phyloP scores from a whole-genome alignment of 2,888 invertebrate species.

The Petrolisthes cinctipes region DNA sequence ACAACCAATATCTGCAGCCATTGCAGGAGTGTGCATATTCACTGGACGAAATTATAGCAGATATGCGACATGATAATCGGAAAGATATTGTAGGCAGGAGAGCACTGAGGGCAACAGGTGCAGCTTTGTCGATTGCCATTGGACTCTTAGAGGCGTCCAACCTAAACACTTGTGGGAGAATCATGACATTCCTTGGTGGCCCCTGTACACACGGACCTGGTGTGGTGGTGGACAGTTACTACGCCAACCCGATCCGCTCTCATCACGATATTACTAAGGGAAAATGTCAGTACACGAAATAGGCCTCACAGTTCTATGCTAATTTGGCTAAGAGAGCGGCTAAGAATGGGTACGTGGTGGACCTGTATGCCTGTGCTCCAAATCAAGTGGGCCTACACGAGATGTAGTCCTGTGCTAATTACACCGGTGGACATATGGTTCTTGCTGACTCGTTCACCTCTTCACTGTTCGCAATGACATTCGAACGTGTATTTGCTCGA shows the following conservation, averaged over 20 bases:
- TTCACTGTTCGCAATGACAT: slow-evolving; percentile 98
- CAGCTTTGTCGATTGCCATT: slow-evolving; percentile 97
- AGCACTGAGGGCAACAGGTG: slow-evolving; percentile 92
- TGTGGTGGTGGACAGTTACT: slow-evolving; percentile 96
- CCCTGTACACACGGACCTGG: slow-evolving; percentile 98
- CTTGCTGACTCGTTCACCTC: slow-evolving; percentile 99
- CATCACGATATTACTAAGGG: slow-evolving; percentile 98
- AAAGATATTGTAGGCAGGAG: slow-evolving; percentile 95
- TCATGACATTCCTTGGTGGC: slow-evolving; percentile 97
- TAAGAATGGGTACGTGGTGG: slow-evolving; percentile 95
- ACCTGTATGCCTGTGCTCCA: slow-evolving; percentile 97
- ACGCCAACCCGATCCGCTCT: slow-evolving; percentile 95
- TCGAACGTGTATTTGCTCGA: slow-evolving; percentile 95
- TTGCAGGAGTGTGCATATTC: slow-evolving; percentile 95
- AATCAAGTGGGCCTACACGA: slow-evolving; percentile 99
- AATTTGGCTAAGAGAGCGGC: slow-evolving; percentile 89
- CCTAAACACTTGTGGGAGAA: slow-evolving; percentile 94
- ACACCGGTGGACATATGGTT: slow-evolving; percentile 98
- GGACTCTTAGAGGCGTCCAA: slow-evolving; percentile 86
- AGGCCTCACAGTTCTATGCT: slow-evolving; percentile 97
- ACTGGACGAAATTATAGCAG: slow-evolving; percentile 92
- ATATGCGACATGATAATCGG: slow-evolving; percentile 92
- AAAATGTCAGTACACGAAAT: slow-evolving; percentile 98
- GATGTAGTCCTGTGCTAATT: slow-evolving; percentile 97
- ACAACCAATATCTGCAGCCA: slow-evolving; percentile 87